Evolutionary conservation across 2,888 invertebrate genomes (phyloP).

Genomic region (Mamestra brassicae): DNA sequence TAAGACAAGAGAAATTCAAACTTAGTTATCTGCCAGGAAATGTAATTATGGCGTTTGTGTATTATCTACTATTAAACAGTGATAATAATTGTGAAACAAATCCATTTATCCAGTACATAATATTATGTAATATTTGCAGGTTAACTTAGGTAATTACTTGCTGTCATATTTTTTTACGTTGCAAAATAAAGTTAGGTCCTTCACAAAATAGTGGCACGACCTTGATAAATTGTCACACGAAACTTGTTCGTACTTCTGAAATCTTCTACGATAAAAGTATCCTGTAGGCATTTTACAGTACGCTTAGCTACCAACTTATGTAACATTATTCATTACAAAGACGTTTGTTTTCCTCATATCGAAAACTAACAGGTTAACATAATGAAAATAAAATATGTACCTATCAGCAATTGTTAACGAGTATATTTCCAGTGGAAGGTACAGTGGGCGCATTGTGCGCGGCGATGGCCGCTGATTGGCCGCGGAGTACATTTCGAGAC

Average conservation of each 20-base stretch:
- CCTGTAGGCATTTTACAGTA: background rate
- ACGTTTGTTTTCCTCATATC: background rate
- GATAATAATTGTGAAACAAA: constrained; percentile 1
- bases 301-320: background rate
- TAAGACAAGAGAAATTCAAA: constrained; percentile 39
- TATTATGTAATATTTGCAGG: background rate
- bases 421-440: constrained; percentile 42
- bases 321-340: constrained; percentile 4
- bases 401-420: background rate
- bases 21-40: constrained; percentile 17
- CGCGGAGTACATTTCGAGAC: constrained; percentile 76
- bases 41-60: constrained; percentile 20
- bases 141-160: background rate
- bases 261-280: constrained; percentile 1
- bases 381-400: constrained; percentile 1
- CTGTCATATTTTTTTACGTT: background rate
- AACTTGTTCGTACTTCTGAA: background rate
- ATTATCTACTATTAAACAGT: background rate
- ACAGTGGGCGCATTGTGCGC: constrained; percentile 66
- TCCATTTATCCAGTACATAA: background rate
- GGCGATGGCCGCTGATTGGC: constrained; percentile 73
- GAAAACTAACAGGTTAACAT: background rate
- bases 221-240: background rate
- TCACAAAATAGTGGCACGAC: background rate
- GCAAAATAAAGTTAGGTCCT: background rate